Evolutionary conservation across 2,888 invertebrate genomes (phyloP), one percentile per base, ranked within the genome.

Genomic region (Strigamia transsilvanica): DNA sequence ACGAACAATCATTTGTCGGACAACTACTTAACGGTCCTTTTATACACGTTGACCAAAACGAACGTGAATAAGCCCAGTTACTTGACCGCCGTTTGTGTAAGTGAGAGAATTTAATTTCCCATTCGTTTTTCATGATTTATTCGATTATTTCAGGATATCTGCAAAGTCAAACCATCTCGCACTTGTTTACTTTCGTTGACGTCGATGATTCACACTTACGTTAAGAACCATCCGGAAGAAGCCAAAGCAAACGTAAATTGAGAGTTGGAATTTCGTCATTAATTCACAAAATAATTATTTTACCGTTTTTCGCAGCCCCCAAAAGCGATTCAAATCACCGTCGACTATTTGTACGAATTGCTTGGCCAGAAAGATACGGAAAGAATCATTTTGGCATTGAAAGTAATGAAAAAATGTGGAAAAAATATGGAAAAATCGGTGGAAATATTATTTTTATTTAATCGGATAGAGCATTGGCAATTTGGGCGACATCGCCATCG

Each of bases 371-470:
- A 21, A 66, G 3, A 27, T 27, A 32, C 77, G 18, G 82, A 82
- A 41, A 73, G n/a, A 78, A 82, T 78, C 41, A 82, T 82, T 82
- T 78, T 82, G 15, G 82, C 23, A 12, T 46, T 82, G 27, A 82
- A 82, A 78, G 82, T 81, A 38, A 79, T 21, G 15, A 1, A 9
- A 79, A n/a, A 38, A 38, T 38, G 6, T 38, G 0, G 38, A 7
- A 38, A 6, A 38, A 38, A 38, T 38, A 2, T 2, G 38, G 38
- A 38, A 6, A 38, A 38, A 38, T 38, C 38, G 38, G 10, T 38
- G 38, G 10, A 38, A 6, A 4, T 9, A 4, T 15, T 18, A 41
- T 5, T 80, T 27, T 13, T 80, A 7, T 0, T 38, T 81, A 5
- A 12, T 27, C 34, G n/a, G 18, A 18, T 23, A 81, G 81, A 18